Evolutionary conservation across 2,797 vertebrate species (phyloP).

Genomic region (Neopelma chrysocephalum): DNA sequence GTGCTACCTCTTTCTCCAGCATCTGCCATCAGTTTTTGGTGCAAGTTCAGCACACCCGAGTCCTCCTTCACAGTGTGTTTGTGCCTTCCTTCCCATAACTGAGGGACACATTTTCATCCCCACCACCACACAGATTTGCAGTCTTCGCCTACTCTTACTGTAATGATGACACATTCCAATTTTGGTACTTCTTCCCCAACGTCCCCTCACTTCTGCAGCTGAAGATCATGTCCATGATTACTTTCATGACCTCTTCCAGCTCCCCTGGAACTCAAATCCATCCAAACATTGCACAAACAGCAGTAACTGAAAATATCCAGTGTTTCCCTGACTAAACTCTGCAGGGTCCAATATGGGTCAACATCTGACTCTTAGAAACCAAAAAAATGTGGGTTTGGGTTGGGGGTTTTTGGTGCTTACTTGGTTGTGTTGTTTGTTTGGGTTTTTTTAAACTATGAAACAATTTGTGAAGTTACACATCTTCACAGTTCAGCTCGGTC

Average conservation of each 20-base stretch:
- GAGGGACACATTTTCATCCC: not conserved
- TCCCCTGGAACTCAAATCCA: not conserved
- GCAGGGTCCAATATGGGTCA: not conserved
- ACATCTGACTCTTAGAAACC: not conserved
- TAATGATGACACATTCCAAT: not conserved
- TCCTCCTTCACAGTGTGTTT: not conserved
- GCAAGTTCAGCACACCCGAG: not conserved
- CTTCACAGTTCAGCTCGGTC: not conserved
- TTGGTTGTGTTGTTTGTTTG: not conserved
- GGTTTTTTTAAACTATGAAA: not conserved
- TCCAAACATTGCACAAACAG: not conserved
- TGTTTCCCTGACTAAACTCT: not conserved
- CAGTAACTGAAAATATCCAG: not conserved
- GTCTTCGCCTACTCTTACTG: not conserved
- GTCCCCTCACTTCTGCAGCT: not conserved
- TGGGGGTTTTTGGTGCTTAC: not conserved
- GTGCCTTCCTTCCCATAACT: not conserved
- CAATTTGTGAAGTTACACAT: not conserved
- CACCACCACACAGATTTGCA: not conserved
- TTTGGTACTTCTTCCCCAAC: not conserved
- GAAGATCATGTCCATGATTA: not conserved
- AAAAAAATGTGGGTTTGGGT: not conserved
- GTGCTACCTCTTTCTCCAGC: not conserved
- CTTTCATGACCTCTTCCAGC: not conserved
- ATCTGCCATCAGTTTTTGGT: not conserved